Conservation (phyloP, 64 coral and sea anemone species). For the Platygyra sinensis region DNA sequence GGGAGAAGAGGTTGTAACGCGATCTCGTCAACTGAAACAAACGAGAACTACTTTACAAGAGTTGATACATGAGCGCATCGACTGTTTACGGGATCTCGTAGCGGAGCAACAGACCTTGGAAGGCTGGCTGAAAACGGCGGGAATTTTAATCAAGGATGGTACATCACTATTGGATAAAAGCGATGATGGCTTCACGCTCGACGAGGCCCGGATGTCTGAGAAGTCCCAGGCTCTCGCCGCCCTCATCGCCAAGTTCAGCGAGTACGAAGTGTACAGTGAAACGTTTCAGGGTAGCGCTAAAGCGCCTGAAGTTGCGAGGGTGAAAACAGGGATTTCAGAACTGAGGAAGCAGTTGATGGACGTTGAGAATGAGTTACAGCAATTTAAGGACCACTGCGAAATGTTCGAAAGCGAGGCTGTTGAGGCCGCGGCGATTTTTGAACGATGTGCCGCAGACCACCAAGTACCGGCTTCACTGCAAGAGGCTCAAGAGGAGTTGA, state of each 20-base stretch:
- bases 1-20: conserved; percentile 8
- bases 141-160: conserved; percentile 19
- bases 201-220: neutral
- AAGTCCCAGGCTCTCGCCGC: conserved; percentile 8
- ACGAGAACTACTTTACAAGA: conserved; percentile 20
- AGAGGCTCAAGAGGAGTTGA: conserved; percentile 54
- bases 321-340: conserved; percentile 32
- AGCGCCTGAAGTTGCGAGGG: conserved; percentile 3
- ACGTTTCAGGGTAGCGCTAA: conserved; percentile 16
- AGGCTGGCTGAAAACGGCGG: conserved; percentile 65
- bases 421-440: conserved; percentile 36
- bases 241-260: conserved; percentile 35
- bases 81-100: conserved; percentile 55
- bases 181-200: neutral
- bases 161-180: neutral
- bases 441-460: neutral
- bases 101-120: conserved; percentile 76
- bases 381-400: conserved; percentile 32
- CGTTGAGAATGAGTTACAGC: conserved; percentile 11
- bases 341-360: conserved; percentile 19
- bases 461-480: neutral
- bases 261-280: conserved; percentile 51
- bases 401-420: conserved; percentile 37
- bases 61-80: conserved; percentile 38
- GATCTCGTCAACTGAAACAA: conserved; percentile 16